phyloP scores from a whole-genome alignment of 2,797 vertebrate species.

The Xenentodon cancila region DNA sequence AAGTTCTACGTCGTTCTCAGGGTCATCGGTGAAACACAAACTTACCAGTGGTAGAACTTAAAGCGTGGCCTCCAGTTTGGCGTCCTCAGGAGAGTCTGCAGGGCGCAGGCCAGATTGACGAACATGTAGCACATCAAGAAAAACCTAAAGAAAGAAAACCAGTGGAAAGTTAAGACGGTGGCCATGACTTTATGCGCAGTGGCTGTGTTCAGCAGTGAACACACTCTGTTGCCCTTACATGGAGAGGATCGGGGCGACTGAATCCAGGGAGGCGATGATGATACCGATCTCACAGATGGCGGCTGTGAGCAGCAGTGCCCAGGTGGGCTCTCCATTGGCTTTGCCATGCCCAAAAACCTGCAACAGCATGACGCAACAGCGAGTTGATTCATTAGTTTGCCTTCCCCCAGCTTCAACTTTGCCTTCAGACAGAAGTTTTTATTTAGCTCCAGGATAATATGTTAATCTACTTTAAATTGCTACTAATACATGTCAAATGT shows the following conservation, averaged over 20 bases:
- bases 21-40: no score
- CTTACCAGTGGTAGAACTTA: constrained; percentile 96
- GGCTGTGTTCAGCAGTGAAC: neutral
- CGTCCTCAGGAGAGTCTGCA: constrained; percentile 95
- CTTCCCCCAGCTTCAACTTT: no score
- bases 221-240: constrained; percentile 84
- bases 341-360: constrained; percentile 98
- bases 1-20: no score
- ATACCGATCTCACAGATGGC: constrained; percentile 98
- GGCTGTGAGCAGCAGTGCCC: constrained; percentile 95
- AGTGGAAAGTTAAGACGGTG: neutral
- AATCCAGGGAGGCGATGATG: constrained; percentile 96
- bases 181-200: neutral
- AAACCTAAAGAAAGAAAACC: constrained; percentile 83
- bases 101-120: constrained; percentile 95
- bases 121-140: constrained; percentile 99
- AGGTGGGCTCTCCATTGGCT: constrained; percentile 96
- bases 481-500: no score
- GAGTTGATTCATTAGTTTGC: no score
- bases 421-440: no score
- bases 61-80: constrained; percentile 99
- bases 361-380: constrained; percentile 15
- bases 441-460: no score
- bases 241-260: constrained; percentile 97
- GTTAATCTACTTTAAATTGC: no score